Base-by-base conservation (phyloP, 2,797 vertebrate species). In the Harpagifer antarcticus region DNA sequence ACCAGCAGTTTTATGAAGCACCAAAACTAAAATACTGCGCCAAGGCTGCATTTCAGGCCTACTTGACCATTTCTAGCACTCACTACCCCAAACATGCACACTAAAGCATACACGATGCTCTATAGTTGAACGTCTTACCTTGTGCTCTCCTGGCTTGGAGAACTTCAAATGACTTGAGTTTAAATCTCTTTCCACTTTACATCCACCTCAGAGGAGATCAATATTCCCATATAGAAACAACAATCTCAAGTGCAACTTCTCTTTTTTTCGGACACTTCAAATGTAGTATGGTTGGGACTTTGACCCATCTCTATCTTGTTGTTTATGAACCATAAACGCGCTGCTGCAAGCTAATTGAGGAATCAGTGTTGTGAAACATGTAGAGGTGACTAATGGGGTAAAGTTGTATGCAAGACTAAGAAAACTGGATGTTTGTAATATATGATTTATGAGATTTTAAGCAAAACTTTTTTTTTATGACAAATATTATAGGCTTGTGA, bases 271-370 rank as follows among this genome's bases (percentile, higher is more conserved):
- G 40, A 79, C 76, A 66, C 63, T 84, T 80, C 69, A n/a, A 68
- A 42, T 78, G 72, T 20, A 45, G 72, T 72, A 53, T 79, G 62
- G 7, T 17, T n/a, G 69, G 90, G 92, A 95, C 94, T 95, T 95
- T 94, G 93, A 85, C 85, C 95, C 6, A 53, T 52, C 73, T 89
- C 80, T 91, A 92, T 89, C 88, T 86, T 86, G 77, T 76, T 81
- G 79, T 78, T 84, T 63, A 68, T 74, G 72, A 78, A 74, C 63
- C 84, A 89, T 91, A 88, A 92, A 90, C 89, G 44, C 84, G 73
- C 81, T 77, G 80, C 58, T 82, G 53, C 79, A 68, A 79, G 83
- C 70, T 84, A 77, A 49, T n/a, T 43, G 33, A 72, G 0, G 33
- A 74, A 45, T 45, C 43, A 15, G 33, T 79, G 81, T 88, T 90